Evolutionary conservation across 2,113 vertebrate genomes (phyloP), one percentile per base, ranked within the genome.

Genomic region (Rhagologus leucostigma): DNA sequence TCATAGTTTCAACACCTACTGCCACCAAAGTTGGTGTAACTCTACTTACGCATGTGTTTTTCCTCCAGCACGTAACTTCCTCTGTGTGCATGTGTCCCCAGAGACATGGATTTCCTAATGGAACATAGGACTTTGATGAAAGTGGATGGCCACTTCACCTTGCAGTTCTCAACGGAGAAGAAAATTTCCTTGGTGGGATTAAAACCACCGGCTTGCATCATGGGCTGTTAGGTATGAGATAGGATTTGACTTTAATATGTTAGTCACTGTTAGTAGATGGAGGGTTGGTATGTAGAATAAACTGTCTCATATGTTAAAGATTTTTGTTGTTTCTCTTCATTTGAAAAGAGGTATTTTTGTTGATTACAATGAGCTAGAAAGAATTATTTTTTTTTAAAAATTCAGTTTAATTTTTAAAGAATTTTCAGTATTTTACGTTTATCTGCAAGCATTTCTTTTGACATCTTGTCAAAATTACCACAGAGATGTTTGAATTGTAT

Each of bases 151-250:
- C 47, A 12, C 60, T 88, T 92, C 93, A 93, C 79, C 75, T 93
- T 1, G 1, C 60, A 46, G 82, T 44, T 93, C 85, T 93, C 79
- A 59, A 24, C 1, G 7, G 87, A 90, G 47, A 75, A 46, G 76
- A 81, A 86, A 81, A 86, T 90, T 70, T 89, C 60, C 60, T 80
- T 56, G 4, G 19, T 84, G 90, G 85, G 76, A 90, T 88, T 88
- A 75, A 84, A 90, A 73, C 71, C 87, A 95, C 93, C 79, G 93
- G 92, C 79, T 91, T 80, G 30, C 5, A 49, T 94, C 87, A 77
- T 93, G 52, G 82, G 63, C 75, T 91, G 55, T 84, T 96, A 86
- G 75, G 59, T 80, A 64, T 65, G 75, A 84, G 63, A 93, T 42
- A 52, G 3, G 8, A 50, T 68, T 88, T 91, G 91, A 83, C 26